These are phyloP conservation scores for Chelonoidis abingdonii DNA, from an alignment of 2,113 vertebrate genomes.

Conservation along the genomic window DNA sequence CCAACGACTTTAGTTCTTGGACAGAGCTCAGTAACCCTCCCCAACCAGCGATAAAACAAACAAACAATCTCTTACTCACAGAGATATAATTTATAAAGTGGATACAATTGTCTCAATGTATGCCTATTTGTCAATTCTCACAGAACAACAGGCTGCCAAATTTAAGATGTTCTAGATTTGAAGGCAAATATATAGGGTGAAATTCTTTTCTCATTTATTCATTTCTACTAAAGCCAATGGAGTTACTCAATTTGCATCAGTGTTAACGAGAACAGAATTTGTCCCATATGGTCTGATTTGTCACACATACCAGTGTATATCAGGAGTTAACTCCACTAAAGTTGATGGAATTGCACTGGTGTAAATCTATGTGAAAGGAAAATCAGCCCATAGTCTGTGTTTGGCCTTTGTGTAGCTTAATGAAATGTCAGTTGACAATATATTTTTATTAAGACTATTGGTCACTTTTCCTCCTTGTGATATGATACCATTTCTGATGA, in stretches of 20 bases:
- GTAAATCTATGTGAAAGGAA: neutral
- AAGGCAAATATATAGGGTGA: neutral
- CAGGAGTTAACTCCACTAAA: neutral
- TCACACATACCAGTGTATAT: neutral
- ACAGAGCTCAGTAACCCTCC: neutral
- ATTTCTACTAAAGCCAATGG: neutral
- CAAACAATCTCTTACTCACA: too few species aligned
- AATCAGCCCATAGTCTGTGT: neutral
- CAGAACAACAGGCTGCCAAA: neutral
- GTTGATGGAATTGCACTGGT: neutral
- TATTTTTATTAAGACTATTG: neutral
- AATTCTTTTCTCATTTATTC: neutral
- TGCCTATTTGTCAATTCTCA: neutral
- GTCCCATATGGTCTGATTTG: neutral
- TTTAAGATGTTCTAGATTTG: neutral
- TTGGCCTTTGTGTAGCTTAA: neutral
- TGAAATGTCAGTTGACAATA: slow-evolving; percentile 2
- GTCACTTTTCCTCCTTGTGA: neutral
- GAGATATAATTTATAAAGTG: neutral
- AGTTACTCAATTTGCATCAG: neutral
- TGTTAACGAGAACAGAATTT: neutral
- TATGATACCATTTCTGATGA: neutral
- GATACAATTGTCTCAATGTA: neutral
- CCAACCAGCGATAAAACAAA: neutral
- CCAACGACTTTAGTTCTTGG: neutral